phyloP scores from a whole-genome alignment of 2,113 vertebrate genomes.

The Diglossa brunneiventris region DNA sequence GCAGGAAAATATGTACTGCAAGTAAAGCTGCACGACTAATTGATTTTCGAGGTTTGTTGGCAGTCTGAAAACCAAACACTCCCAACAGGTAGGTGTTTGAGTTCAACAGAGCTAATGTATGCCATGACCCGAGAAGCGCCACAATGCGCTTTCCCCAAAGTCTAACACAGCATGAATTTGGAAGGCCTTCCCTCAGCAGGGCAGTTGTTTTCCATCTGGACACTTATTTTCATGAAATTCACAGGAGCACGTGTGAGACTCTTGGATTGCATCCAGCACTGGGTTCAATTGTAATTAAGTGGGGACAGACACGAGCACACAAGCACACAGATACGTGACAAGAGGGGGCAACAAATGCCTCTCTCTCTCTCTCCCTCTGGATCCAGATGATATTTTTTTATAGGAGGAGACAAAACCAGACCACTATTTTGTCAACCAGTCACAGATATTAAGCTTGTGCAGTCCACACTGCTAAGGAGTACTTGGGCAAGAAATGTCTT shows the following conservation, averaged over 20 bases:
- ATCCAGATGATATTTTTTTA: background rate
- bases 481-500: background rate
- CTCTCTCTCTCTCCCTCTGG: background rate
- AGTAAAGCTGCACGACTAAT: background rate
- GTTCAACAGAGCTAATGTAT: background rate
- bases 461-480: background rate
- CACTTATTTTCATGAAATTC: background rate
- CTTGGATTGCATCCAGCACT: background rate
- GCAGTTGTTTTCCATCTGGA: background rate
- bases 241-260: rapidly evolving
- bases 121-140: background rate
- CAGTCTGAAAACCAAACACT: slow-evolving; percentile 4
- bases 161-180: background rate
- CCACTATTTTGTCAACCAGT: background rate
- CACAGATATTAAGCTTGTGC: background rate
- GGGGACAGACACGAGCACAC: background rate
- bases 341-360: background rate
- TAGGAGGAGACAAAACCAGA: background rate
- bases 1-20: background rate
- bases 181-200: background rate
- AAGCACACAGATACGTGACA: background rate
- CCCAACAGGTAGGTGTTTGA: background rate
- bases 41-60: slow-evolving; percentile 9
- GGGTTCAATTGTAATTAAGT: background rate
- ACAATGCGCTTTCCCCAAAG: background rate